Percentiles rank a stretch among this genome's conserved stretches.
Conservation (phyloP, 2,888 invertebrate genomes). For the Sesia apiformis region DNA sequence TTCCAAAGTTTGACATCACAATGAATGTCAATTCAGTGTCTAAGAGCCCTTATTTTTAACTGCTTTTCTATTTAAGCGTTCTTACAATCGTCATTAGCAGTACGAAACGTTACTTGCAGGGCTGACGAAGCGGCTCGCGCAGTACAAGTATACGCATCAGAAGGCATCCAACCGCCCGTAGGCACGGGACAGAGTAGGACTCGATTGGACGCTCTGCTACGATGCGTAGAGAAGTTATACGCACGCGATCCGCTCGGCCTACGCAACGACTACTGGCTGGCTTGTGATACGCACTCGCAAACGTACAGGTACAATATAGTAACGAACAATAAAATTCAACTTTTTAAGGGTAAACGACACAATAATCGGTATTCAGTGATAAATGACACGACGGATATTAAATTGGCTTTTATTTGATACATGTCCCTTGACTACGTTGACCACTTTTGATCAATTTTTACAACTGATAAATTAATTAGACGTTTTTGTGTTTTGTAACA, state of each 20-base stretch:
- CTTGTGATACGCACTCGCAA: slow-evolving; percentile 63
- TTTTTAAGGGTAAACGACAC: no score
- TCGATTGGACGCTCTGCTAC: slow-evolving; percentile 89
- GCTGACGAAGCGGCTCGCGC: slow-evolving; percentile 93
- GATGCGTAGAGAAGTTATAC: slow-evolving; percentile 86
- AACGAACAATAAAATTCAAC: no score
- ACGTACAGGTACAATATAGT: slow-evolving; percentile 27
- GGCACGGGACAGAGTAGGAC: slow-evolving; percentile 62
- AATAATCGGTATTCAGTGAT: no score
- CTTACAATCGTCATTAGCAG: no score
- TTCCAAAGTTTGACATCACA: no score
- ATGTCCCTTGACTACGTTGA: neutral
- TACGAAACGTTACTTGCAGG: slow-evolving; percentile 29
- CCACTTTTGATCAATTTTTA: no score
- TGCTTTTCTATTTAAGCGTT: no score
- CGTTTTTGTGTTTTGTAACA: neutral
- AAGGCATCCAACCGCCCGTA: slow-evolving; percentile 83
- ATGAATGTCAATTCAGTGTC: no score
- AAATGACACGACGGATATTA: no score
- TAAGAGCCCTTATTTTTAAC: no score
- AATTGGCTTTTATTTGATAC: no score
- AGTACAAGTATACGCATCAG: slow-evolving; percentile 81
- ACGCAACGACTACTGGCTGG: slow-evolving; percentile 89
- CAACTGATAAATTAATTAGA: no score
- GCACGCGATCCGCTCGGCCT: slow-evolving; percentile 82